Conservation (phyloP, 92 coral and sea anemone genomes). For the Heteractis magnifica region DNA sequence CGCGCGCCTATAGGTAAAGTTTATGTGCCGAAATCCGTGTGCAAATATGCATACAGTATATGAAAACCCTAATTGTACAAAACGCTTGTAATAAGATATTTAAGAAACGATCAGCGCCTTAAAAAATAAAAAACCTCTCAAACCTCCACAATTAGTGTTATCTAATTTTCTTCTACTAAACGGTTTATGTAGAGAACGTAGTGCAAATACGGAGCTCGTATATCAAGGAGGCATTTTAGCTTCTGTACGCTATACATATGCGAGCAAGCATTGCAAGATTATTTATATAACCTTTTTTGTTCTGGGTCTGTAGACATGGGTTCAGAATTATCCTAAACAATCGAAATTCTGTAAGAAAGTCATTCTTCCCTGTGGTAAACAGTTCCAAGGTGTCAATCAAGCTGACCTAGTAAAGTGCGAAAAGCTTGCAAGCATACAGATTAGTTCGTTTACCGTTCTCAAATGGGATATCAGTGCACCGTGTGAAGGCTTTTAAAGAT, state of each 20-base stretch:
- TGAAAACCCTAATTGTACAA: background rate
- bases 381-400: constrained; percentile 8
- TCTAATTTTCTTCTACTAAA: background rate
- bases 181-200: background rate
- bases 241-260: background rate
- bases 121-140: background rate
- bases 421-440: background rate
- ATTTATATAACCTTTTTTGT: background rate
- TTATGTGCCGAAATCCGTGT: background rate
- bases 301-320: background rate
- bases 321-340: background rate
- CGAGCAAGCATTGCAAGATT: background rate
- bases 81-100: background rate
- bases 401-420: constrained; percentile 1
- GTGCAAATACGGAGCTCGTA: background rate
- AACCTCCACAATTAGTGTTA: background rate
- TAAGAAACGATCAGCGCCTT: background rate
- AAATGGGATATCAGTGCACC: constrained; percentile 10
- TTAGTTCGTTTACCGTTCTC: constrained; percentile 16
- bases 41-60: background rate
- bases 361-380: background rate
- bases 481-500: background rate
- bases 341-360: background rate
- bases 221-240: background rate
- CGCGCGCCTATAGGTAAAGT: background rate